Evolutionary conservation across 2,888 invertebrate genomes (phyloP), one percentile per base, ranked within the genome.

Genomic region (Diabrotica balteata): DNA sequence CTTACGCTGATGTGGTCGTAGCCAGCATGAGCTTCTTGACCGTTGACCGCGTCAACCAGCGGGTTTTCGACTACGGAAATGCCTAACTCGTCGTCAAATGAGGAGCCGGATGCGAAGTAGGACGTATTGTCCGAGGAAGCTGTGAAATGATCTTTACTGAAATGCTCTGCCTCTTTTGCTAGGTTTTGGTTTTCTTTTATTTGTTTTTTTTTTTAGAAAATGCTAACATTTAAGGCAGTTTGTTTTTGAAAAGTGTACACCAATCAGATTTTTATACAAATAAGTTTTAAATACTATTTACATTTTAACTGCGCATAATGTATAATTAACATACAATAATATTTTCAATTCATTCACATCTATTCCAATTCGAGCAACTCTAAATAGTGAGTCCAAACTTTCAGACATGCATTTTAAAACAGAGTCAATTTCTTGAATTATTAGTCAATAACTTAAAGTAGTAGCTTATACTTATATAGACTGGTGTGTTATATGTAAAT

Each of bases 111-210:
- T 45, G 64, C 84, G 78, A 57, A 57, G 55, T 44, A 57, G 45
- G 87, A 86, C 78, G 83, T 75, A 82, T 87, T 87, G 82, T 87
- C 86, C 78, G 86, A 85, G 80, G 88, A 58, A 58, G 64, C 64
- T 64, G 86, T 80, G 88, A 87, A 83, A 88, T 86, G 84, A 87
- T 86, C 85, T 87, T 87, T 85, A 87, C 87, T 87, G 86, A 83
- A 87, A 87, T 86, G 83, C 82, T 82, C 82, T 81, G 80, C 78
- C 78, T 77, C 77, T 73, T 59, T 58, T 32, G 46, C 55, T 61
- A 59, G 9, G 5, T 49, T 17, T 52, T 45, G 59, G 46, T 53
- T 68, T 63, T 68, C 42, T 64, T 53, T 63, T 51, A 7, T 7
- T 32, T 42, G 43, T 43, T 7, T 42, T 57, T 45, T 57, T 57